Base-by-base conservation (phyloP, 2,113 vertebrate species). In the Thunnus maccoyii region DNA sequence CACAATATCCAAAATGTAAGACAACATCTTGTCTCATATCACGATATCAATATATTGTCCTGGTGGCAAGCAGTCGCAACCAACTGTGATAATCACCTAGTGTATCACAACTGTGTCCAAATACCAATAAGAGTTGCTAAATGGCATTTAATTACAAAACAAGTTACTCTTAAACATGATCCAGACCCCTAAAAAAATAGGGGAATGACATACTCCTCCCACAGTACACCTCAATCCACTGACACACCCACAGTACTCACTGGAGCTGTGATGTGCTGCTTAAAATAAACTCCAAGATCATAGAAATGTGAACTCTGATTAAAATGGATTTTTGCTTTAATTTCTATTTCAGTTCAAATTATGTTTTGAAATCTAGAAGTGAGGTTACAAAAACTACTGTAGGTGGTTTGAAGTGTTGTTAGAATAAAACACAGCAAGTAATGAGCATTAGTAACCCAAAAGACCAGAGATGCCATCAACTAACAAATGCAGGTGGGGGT, bases 291-390 rank as follows among this genome's bases (percentile, higher is more conserved):
- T 36, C 32, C 36, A 18, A 55, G 13, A 44, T 69, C 2, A 4
- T 10, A 10, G 30, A 18, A 18, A 20, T 10, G 36, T 20, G 11
- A 48, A 17, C 41, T 52, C 30, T 63, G 15, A 25, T 67, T 76
- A 2, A 64, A 52, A 76, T 76, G 74, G 81, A 82, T 76, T 84
- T 87, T 57, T 65, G 54, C 60, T 69, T 67, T 60, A 30, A 2
- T 50, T 72, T 67, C 25, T 52, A 63, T 13, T 61, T 46, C 18
- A 18, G 22, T 46, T 67, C 6, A 50, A 68, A 57, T 17, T 0
- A 10, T 60, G 57, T n/a, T 25, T 30, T 20, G 51, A 71, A 72
- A 3, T 41, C 0, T 0, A 67, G 12, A 20, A 32, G 27, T 78
- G 76, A 64, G 18, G 62, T 67, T 66, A 75, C 17, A 3, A 20